Percentiles rank a stretch among this genome's conserved stretches.
These are phyloP conservation scores for Burhinus bistriatus DNA, from an alignment of 2,113 vertebrate genomes.

Conservation along the genomic window DNA sequence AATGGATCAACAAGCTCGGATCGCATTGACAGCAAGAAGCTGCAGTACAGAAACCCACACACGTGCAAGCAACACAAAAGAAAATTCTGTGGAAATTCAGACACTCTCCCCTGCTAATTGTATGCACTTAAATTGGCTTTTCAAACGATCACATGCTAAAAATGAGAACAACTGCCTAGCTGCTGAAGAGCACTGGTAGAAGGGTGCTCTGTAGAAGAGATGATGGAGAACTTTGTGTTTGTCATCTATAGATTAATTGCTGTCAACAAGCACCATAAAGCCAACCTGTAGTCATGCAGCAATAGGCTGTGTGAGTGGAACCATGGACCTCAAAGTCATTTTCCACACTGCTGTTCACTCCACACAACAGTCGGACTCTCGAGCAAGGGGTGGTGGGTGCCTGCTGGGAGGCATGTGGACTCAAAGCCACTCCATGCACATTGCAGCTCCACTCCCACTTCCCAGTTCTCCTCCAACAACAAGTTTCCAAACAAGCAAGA, in stretches of 20 bases:
- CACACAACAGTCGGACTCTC: not conserved
- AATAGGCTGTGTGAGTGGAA: not conserved
- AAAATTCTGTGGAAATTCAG: slow-evolving; percentile 48
- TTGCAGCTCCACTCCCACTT: not conserved
- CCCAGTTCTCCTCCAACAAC: not conserved
- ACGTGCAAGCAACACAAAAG: not conserved
- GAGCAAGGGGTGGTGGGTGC: not conserved
- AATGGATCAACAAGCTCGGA: not conserved
- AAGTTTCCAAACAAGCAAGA: not conserved
- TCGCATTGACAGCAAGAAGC: not conserved
- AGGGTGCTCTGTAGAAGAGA: not conserved
- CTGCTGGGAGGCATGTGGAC: not conserved
- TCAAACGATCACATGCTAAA: not conserved
- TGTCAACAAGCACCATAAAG: not conserved
- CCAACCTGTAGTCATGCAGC: not conserved
- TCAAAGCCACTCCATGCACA: not conserved
- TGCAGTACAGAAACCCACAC: not conserved
- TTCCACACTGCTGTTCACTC: not conserved
- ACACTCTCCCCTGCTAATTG: not conserved
- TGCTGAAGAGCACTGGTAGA: slow-evolving; percentile 26
- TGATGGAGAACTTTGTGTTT: not conserved
- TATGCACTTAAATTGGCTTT: slow-evolving; percentile 3
- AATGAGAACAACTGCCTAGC: slow-evolving; percentile 21
- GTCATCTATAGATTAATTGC: not conserved
- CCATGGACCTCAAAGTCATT: not conserved